These are phyloP conservation scores for Mamestra brassicae DNA, from an alignment of 2,888 invertebrate species.

Conservation along the genomic window DNA sequence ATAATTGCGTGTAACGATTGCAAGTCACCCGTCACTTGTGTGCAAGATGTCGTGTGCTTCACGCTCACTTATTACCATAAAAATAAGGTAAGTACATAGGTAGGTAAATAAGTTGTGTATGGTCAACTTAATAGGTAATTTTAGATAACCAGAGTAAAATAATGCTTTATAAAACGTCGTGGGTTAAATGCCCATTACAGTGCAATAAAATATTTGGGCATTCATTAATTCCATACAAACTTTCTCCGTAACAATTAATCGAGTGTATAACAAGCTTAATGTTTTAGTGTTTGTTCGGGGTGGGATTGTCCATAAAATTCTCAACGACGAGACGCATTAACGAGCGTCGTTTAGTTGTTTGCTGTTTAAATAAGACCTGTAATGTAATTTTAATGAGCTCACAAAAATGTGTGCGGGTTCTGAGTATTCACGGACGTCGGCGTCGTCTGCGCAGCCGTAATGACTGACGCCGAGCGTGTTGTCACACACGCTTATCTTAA, in stretches of 20 bases:
- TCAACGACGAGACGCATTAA: conserved; percentile 85
- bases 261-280: conserved; percentile 55
- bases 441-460: conserved; percentile 65
- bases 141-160: not conserved
- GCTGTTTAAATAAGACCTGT: conserved; percentile 89
- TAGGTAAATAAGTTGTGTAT: not conserved
- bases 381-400: conserved; percentile 90
- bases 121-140: not conserved
- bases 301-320: conserved; percentile 85
- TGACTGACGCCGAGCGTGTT: conserved; percentile 63
- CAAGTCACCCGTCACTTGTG: not conserved
- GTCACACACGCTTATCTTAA: conserved; percentile 57
- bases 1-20: not conserved
- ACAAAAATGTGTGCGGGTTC: conserved; percentile 85
- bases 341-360: conserved; percentile 89
- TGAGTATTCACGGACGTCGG: conserved; percentile 69
- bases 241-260: conserved; percentile 59
- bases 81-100: conserved; percentile 1
- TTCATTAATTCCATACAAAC: conserved; percentile 46
- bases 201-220: conserved; percentile 43
- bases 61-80: not conserved
- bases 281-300: conserved; percentile 65
- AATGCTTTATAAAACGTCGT: not conserved
- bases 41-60: not conserved
- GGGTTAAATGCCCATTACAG: conserved; percentile 38